Evolutionary conservation across 2,797 vertebrate genomes (phyloP).

Genomic region (Anabas testudineus): DNA sequence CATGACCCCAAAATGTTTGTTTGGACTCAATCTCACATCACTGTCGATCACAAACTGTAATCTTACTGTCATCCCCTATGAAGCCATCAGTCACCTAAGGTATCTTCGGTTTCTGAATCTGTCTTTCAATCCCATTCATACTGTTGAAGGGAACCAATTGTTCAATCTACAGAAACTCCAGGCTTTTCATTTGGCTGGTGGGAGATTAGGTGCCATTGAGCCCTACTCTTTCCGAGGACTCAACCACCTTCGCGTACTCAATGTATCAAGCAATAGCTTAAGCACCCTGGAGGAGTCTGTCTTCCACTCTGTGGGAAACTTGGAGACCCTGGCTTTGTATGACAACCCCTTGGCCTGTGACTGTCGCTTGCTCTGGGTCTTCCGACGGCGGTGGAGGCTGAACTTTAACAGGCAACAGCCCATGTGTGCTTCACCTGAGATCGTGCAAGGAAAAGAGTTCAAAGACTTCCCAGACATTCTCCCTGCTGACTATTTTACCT

Average conservation of each 20-base stretch:
- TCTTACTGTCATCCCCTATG: slow-evolving; percentile 91
- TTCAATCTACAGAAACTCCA: slow-evolving; percentile 95
- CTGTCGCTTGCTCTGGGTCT: slow-evolving; percentile 97
- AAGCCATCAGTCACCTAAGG: slow-evolving; percentile 94
- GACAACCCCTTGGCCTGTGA: slow-evolving; percentile 96
- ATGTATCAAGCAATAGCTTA: slow-evolving; percentile 94
- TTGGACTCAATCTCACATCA: slow-evolving; percentile 96
- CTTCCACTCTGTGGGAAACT: slow-evolving; percentile 97
- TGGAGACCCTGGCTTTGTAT: slow-evolving; percentile 95
- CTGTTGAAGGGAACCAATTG: slow-evolving; percentile 94
- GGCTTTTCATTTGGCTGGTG: slow-evolving; percentile 95
- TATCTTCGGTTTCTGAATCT: slow-evolving; percentile 96
- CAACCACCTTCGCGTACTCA: slow-evolving; percentile 95
- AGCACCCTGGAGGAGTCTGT: slow-evolving; percentile 95
- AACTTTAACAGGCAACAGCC: slow-evolving; percentile 98
- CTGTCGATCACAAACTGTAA: slow-evolving; percentile 96
- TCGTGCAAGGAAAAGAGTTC: slow-evolving; percentile 95
- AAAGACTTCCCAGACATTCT: slow-evolving; percentile 97
- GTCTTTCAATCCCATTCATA: slow-evolving; percentile 95
- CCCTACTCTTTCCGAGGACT: slow-evolving; percentile 96
- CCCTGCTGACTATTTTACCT: slow-evolving; percentile 92
- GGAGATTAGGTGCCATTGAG: slow-evolving; percentile 91
- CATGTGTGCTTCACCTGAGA: slow-evolving; percentile 90
- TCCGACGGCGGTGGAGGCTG: slow-evolving; percentile 96
- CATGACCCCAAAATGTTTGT: slow-evolving; percentile 95